Evolutionary conservation across 1,140 invertebrate genomes (phyloP).

Genomic region (Anthonomus grandis): DNA sequence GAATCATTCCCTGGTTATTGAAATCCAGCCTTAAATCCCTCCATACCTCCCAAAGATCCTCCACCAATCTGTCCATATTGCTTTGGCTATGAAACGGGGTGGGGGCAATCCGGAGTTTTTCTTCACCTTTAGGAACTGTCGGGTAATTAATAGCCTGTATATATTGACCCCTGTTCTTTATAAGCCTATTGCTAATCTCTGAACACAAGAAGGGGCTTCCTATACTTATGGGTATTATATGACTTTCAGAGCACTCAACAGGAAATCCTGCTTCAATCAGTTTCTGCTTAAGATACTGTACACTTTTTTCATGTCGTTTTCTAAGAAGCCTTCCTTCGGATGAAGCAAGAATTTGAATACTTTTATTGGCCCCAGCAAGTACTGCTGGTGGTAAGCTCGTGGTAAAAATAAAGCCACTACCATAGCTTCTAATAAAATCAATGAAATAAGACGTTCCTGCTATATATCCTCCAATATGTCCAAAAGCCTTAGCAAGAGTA

Average conservation of each 20-base stretch:
- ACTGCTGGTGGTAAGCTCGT: slow-evolving; percentile 94
- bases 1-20: too few species aligned
- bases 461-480: slow-evolving; percentile 95
- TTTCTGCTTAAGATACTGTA: slow-evolving; percentile 78
- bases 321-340: slow-evolving; percentile 82
- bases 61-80: slow-evolving; percentile 86
- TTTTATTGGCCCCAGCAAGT: slow-evolving; percentile 76
- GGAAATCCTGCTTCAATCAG: slow-evolving; percentile 83
- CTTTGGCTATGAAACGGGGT: slow-evolving; percentile 86
- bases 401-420: slow-evolving; percentile 96
- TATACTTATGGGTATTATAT: slow-evolving; percentile 95
- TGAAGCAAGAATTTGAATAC: slow-evolving; percentile 77
- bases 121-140: slow-evolving; percentile 88
- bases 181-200: slow-evolving; percentile 79
- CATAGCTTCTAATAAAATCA: slow-evolving; percentile 93
- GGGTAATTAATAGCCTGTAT: slow-evolving; percentile 98
- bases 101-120: slow-evolving; percentile 89
- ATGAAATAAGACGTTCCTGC: slow-evolving; percentile 60
- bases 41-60: slow-evolving; percentile 76
- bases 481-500: slow-evolving; percentile 95
- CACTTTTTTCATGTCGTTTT: slow-evolving; percentile 79
- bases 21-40: slow-evolving; percentile 64
- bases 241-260: slow-evolving; percentile 86
- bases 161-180: slow-evolving; percentile 87
- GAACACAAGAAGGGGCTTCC: slow-evolving; percentile 80